These are phyloP conservation scores for Rhopalosiphum nymphaeae DNA, from an alignment of 2,888 invertebrate genomes.

Conservation along the genomic window DNA sequence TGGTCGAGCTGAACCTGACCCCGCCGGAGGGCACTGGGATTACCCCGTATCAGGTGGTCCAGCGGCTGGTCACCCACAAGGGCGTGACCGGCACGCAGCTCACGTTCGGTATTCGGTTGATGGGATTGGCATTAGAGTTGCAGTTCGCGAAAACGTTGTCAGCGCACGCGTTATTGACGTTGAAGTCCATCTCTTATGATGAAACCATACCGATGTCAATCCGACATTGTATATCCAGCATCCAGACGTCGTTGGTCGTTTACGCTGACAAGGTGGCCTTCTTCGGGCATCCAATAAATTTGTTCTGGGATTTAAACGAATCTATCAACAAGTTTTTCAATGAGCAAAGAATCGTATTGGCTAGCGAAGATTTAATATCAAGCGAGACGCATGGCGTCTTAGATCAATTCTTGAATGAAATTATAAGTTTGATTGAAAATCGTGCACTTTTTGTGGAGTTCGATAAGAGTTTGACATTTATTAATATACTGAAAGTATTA, in stretches of 20 bases:
- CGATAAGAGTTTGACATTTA: too few species aligned
- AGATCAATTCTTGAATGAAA: too few species aligned
- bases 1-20: not conserved
- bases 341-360: rapidly evolving
- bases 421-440: too few species aligned
- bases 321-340: not conserved
- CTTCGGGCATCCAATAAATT: not conserved
- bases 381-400: too few species aligned
- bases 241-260: not conserved
- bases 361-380: too few species aligned
- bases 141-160: not conserved
- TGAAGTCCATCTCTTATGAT: rapidly evolving
- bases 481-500: too few species aligned
- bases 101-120: not conserved
- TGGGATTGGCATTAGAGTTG: not conserved
- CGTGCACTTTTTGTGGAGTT: too few species aligned
- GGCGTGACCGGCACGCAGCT: not conserved
- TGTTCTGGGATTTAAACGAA: not conserved
- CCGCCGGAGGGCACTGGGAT: not conserved
- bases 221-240: not conserved
- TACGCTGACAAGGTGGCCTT: not conserved
- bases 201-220: rapidly evolving
- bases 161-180: not conserved
- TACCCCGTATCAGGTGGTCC: not conserved
- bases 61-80: not conserved